A percentile compares a stretch with the other conserved stretches of the same genome.
phyloP scores from a whole-genome alignment of 2,113 vertebrate genomes.

The Lutjanus erythropterus region DNA sequence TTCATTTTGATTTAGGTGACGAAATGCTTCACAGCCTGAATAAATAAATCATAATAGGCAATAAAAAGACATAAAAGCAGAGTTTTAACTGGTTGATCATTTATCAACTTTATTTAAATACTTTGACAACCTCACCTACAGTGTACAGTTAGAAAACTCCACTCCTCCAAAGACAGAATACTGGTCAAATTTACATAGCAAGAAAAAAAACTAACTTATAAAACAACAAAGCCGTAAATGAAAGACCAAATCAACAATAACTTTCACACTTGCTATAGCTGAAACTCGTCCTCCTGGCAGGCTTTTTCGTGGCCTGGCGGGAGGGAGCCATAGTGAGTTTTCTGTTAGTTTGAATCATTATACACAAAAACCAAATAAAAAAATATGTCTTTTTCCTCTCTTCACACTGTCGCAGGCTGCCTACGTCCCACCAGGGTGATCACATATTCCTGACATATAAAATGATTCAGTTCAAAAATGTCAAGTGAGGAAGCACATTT shows the following conservation, averaged over 20 bases:
- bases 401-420: constrained; percentile 42
- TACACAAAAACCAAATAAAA: constrained; percentile 60
- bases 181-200: constrained; percentile 72
- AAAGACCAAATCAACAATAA: constrained; percentile 45
- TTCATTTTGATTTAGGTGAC: not conserved
- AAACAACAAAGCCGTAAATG: constrained; percentile 47
- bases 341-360: constrained; percentile 46
- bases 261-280: constrained; percentile 24
- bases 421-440: constrained; percentile 34
- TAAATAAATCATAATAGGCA: not conserved
- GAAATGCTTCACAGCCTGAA: not conserved
- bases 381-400: constrained; percentile 35
- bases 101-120: constrained; percentile 86
- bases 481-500: constrained; percentile 67
- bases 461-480: constrained; percentile 72
- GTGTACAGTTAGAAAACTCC: constrained; percentile 84
- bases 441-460: constrained; percentile 58
- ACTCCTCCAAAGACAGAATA: constrained; percentile 70
- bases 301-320: not conserved
- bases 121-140: constrained; percentile 81
- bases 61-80: not conserved
- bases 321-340: constrained; percentile 8
- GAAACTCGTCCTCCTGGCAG: constrained; percentile 4
- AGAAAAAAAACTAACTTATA: constrained; percentile 60
- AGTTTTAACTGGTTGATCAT: constrained; percentile 64